These are phyloP conservation scores for Phrynocephalus forsythii DNA, from an alignment of 2,797 vertebrate genomes.

Conservation along the genomic window DNA sequence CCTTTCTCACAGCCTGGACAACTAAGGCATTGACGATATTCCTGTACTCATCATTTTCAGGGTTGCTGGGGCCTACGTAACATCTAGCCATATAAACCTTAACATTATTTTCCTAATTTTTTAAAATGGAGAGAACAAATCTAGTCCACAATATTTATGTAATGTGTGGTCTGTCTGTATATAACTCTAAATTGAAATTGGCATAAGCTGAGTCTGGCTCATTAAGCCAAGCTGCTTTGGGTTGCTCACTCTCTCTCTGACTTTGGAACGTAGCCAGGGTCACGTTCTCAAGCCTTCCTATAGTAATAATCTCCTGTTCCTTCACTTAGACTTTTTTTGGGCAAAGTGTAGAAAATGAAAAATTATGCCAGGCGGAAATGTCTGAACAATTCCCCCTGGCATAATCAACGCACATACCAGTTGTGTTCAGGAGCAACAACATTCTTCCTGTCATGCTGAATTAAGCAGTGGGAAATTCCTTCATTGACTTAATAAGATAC, in stretches of 20 bases:
- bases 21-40: not conserved
- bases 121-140: not conserved
- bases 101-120: not conserved
- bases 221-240: not conserved
- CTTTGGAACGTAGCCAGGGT: not conserved
- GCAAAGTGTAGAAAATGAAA: not conserved
- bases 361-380: not conserved
- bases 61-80: not conserved
- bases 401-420: slow-evolving; percentile 22
- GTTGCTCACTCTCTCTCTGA: slow-evolving; percentile 8
- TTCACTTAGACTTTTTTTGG: not conserved
- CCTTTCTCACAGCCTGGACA: not conserved
- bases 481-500: not conserved
- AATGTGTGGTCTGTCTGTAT: not conserved
- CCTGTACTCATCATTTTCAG: not conserved
- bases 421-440: slow-evolving; percentile 5
- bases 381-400: not conserved
- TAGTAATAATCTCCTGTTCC: not conserved
- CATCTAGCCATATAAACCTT: not conserved
- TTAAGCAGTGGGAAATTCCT: not conserved
- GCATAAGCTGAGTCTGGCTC: not conserved
- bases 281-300: not conserved
- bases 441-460: slow-evolving; percentile 1
- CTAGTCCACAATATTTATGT: no score
- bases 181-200: not conserved